Conservation (phyloP, 53 echinoderm and acorn worm genomes). For the Astropecten irregularis region DNA sequence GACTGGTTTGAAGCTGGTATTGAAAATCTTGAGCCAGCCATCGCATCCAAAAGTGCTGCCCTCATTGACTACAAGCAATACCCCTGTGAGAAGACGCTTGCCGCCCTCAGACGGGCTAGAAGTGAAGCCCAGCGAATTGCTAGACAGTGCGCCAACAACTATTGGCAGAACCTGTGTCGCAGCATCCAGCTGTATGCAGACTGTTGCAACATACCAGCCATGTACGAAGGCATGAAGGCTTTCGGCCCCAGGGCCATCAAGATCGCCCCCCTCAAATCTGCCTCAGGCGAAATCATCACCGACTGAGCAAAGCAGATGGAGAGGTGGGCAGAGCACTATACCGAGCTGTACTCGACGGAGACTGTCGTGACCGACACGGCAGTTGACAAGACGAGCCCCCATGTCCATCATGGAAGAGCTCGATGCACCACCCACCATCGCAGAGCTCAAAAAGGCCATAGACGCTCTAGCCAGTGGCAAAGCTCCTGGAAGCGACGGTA, state of each 20-base stretch:
- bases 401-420: constrained; percentile 1
- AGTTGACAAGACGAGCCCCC: neutral
- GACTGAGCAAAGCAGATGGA: too few relatives aligned
- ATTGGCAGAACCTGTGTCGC: neutral
- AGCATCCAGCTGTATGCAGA: neutral
- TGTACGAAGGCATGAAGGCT: constrained; percentile 1
- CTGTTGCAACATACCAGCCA: neutral
- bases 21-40: constrained; percentile 2
- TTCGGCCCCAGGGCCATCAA: neutral
- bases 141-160: neutral
- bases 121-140: neutral
- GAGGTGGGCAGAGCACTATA: too few relatives aligned
- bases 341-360: constrained; percentile 9
- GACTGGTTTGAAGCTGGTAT: constrained; percentile 38
- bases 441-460: too few relatives aligned
- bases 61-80: constrained; percentile 15
- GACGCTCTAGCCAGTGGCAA: too few relatives aligned
- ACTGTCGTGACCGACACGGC: neutral
- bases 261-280: too few relatives aligned
- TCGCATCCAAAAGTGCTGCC: constrained; percentile 22
- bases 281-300: too few relatives aligned
- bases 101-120: neutral
- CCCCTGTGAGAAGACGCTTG: neutral
- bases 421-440: too few relatives aligned
- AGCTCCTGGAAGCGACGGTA: too few relatives aligned